These are phyloP conservation scores for Rhyzopertha dominica DNA, from an alignment of 1,140 invertebrate genomes.

Conservation along the genomic window DNA sequence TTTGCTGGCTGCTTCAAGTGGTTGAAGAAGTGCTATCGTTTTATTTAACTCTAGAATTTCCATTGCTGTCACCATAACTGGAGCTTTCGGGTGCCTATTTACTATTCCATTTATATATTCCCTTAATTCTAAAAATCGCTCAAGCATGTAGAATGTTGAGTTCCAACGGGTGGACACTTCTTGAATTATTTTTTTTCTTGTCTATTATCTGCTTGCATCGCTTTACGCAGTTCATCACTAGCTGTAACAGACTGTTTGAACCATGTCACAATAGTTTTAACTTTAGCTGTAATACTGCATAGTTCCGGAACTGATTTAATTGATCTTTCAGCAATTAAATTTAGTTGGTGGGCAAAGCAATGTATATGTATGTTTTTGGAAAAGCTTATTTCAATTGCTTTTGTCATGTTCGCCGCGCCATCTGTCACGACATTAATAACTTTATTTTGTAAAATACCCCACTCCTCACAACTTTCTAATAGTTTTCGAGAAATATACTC, in stretches of 20 bases:
- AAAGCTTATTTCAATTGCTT: constrained; percentile 37
- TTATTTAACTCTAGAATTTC: constrained; percentile 2
- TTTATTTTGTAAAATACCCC: constrained; percentile 33
- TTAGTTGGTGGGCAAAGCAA: constrained; percentile 6
- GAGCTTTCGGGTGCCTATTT: neutral
- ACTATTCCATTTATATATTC: constrained; percentile 1
- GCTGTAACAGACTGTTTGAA: constrained; percentile 29
- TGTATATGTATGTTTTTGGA: constrained; percentile 8
- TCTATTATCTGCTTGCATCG: neutral
- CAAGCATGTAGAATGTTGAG: constrained; percentile 28
- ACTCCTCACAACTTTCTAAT: constrained; percentile 37
- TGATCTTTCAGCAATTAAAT: constrained; percentile 25
- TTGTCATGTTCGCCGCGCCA: constrained; percentile 37
- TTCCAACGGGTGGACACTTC: constrained; percentile 28
- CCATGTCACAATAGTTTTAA: constrained; percentile 36
- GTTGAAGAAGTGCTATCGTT: no score
- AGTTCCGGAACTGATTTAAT: constrained; percentile 20
- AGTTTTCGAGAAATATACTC: constrained; percentile 37
- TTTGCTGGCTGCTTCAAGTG: neutral
- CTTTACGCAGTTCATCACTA: constrained; percentile 21
- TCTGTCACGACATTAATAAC: constrained; percentile 35
- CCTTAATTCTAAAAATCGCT: constrained; percentile 29
- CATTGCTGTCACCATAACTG: constrained; percentile 1
- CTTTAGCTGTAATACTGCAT: constrained; percentile 31
- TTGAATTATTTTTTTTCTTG: constrained; percentile 21